These are phyloP conservation scores for Lacerta agilis DNA, from an alignment of 2,797 vertebrate genomes.

Conservation along the genomic window DNA sequence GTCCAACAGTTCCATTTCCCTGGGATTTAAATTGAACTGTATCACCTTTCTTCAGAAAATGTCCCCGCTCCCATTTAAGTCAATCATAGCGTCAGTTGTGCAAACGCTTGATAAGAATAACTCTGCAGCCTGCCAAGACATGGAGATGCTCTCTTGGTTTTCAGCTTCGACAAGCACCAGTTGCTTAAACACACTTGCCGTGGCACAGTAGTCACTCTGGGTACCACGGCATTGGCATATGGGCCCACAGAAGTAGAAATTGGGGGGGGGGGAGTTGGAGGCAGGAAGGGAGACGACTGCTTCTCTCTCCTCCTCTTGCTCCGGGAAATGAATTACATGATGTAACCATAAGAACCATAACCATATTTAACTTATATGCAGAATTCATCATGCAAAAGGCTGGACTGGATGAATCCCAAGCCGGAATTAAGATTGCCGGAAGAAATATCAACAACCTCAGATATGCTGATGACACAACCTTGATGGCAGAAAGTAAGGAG, in stretches of 20 bases:
- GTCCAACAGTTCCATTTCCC: conserved; percentile 40
- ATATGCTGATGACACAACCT: too few species aligned
- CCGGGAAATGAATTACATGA: neutral
- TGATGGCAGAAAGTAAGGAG: too few species aligned
- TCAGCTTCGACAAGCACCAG: neutral
- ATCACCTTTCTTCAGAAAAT: conserved; percentile 22
- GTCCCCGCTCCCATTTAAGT: neutral
- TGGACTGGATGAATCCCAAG: too few species aligned
- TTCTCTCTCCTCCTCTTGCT: neutral
- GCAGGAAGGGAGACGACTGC: neutral
- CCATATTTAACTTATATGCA: too few species aligned
- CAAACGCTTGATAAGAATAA: neutral
- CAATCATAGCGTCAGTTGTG: conserved; percentile 10
- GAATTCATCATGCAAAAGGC: too few species aligned
- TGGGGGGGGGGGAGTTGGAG: neutral
- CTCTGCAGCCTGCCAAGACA: neutral
- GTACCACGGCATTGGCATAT: neutral
- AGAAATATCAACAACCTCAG: too few species aligned
- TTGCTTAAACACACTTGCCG: neutral
- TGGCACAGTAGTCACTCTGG: neutral
- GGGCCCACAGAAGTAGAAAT: neutral
- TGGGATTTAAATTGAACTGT: conserved; percentile 46
- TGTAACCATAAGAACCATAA: neutral
- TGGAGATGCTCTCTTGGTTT: neutral
- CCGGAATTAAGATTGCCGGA: too few species aligned